Evolutionary conservation across 1,140 invertebrate species (phyloP).

Genomic region (Procambarus virginalis): DNA sequence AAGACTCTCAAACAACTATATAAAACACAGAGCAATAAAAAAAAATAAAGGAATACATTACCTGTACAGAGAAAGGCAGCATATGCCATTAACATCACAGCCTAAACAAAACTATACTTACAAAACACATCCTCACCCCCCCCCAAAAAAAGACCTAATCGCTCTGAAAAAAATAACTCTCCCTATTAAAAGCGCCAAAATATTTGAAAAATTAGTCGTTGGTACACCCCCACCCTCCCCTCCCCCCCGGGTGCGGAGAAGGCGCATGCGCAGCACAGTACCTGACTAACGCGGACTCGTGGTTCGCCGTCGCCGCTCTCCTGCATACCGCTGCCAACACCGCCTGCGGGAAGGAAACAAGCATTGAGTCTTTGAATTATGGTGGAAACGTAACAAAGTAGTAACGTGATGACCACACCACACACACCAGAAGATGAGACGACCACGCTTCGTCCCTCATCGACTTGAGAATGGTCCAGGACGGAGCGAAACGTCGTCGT

Average conservation of each 20-base stretch:
- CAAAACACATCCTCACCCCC: background rate
- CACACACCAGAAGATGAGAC: too few species aligned
- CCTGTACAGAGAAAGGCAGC: background rate
- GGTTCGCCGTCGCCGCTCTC: constrained; percentile 53
- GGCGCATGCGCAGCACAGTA: constrained; percentile 19
- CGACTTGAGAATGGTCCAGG: too few species aligned
- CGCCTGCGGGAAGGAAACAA: constrained; percentile 27
- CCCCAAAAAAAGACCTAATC: background rate
- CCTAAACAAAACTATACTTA: background rate
- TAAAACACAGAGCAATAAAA: background rate
- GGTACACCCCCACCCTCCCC: background rate
- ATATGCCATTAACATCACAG: background rate
- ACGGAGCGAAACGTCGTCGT: too few species aligned
- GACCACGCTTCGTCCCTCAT: too few species aligned
- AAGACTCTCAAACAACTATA: background rate
- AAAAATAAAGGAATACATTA: background rate
- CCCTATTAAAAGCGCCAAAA: background rate
- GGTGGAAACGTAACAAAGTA: too few species aligned
- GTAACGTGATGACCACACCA: too few species aligned
- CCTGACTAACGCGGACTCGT: constrained; percentile 56
- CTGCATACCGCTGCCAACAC: constrained; percentile 55
- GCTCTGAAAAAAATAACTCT: background rate
- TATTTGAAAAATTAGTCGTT: background rate
- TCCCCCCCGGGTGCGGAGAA: background rate
- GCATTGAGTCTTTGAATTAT: background rate